A percentile compares a stretch with the other conserved stretches of the same genome.
Conservation (phyloP, 2,113 vertebrate species). For the Eclectus roratus region DNA sequence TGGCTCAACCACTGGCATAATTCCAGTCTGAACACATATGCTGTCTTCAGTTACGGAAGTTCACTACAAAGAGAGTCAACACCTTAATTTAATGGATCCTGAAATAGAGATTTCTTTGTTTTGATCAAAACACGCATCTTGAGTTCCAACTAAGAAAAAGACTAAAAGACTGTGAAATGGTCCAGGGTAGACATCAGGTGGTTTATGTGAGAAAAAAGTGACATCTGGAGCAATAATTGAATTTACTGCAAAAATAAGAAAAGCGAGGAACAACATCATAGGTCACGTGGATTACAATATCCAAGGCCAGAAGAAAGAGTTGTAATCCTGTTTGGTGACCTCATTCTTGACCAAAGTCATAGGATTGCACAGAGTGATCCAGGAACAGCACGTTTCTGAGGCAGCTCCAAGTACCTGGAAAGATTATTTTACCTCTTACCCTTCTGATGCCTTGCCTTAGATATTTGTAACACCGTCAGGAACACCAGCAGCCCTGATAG, state of each 20-base stretch:
- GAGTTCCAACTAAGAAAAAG: neutral
- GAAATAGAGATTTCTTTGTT: neutral
- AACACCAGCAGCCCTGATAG: neutral
- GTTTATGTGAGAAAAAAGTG: neutral
- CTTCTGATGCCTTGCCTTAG: neutral
- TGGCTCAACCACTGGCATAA: neutral
- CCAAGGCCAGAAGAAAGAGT: neutral
- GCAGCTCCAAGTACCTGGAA: neutral
- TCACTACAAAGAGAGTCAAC: neutral
- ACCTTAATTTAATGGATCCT: neutral
- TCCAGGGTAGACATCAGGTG: neutral
- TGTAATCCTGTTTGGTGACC: neutral
- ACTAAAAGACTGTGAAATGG: neutral
- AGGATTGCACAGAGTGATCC: neutral
- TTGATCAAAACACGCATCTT: neutral
- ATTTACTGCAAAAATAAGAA: neutral
- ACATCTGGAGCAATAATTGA: neutral
- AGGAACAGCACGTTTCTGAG: neutral
- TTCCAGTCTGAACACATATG: neutral
- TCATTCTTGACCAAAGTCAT: neutral
- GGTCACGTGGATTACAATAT: rapidly evolving
- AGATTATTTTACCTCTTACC: neutral
- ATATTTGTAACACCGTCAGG: neutral
- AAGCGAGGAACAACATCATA: neutral
- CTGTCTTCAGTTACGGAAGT: neutral